Evolutionary conservation across 1,140 invertebrate species (phyloP).

Genomic region (Pseudomyrmex dendroicus): DNA sequence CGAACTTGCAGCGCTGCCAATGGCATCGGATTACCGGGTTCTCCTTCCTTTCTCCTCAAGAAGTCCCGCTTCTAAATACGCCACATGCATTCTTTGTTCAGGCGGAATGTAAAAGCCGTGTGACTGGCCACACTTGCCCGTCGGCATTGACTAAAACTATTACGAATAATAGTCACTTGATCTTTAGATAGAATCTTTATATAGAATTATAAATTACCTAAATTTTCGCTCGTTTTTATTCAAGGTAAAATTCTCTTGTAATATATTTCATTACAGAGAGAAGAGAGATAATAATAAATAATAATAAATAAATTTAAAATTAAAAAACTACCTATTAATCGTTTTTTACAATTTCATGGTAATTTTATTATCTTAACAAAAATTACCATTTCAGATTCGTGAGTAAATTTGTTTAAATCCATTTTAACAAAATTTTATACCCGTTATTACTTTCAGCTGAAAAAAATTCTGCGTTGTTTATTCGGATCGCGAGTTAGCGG

Average conservation of each 20-base stretch:
- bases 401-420: too few relatives aligned
- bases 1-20: slow-evolving; percentile 57
- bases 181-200: not conserved
- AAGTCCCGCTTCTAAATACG: slow-evolving; percentile 66
- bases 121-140: slow-evolving; percentile 42
- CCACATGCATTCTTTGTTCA: slow-evolving; percentile 77
- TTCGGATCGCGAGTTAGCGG: slow-evolving; percentile 21
- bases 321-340: too few relatives aligned
- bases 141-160: slow-evolving; percentile 19
- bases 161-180: not conserved
- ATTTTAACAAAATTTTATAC: too few relatives aligned
- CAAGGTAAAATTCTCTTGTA: too few relatives aligned
- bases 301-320: too few relatives aligned
- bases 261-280: too few relatives aligned
- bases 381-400: too few relatives aligned
- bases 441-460: too few relatives aligned
- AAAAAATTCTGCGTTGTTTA: too few relatives aligned
- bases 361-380: too few relatives aligned
- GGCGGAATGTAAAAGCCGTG: slow-evolving; percentile 34
- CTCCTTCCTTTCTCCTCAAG: slow-evolving; percentile 46
- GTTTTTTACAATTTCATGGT: too few relatives aligned
- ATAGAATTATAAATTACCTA: not conserved
- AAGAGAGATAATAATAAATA: too few relatives aligned
- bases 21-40: slow-evolving; percentile 77
- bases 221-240: not conserved